Base-by-base conservation (phyloP, 2,888 invertebrate genomes). In the Phanerotoma sp. region DNA sequence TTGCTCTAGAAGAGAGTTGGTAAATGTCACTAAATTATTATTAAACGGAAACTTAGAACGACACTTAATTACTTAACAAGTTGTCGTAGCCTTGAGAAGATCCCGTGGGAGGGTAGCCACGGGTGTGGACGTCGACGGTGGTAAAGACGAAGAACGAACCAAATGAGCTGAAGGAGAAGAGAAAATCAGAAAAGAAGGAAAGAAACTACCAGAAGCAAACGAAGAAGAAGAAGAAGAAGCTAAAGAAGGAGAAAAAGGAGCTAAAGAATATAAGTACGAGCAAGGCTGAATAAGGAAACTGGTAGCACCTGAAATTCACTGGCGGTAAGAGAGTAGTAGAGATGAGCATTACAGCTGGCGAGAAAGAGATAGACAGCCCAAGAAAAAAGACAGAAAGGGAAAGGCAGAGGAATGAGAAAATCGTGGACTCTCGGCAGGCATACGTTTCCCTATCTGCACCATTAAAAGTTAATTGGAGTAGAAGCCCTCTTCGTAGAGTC, bases 401-500 rank as follows among this genome's bases (percentile, higher is more conserved):
- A n/a, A n/a, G n/a, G n/a, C 32, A 46, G 37, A 37, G 38, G 52
- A 42, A 30, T 21, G 51, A 54, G 49, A 38, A 54, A 50, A 21
- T 54, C 51, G 55, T 56, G 61, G 62, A 57, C 59, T 62, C 64
- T 60, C 55, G 66, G 62, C 62, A 63, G 67, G 66, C 69, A 70
- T 69, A 70, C 68, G 70, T 71, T 70, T 69, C 66, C 68, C 70
- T 69, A 71, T 71, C 69, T 69, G 64, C 60, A 63, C 68, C 68
- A 69, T 70, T 69, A 70, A 71, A 71, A 71, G 69, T 72, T 71
- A 71, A 71, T 70, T 70, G 69, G 69, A 70, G 68, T 68, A 68
- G 66, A 70, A 70, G 68, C 66, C 64, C 64, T 62, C 65, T 62
- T 61, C 58, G 60, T 55, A n/a, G n/a, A n/a, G n/a, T n/a, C n/a